Base-by-base conservation (phyloP, 1,140 invertebrate species). In the Rhyzopertha dominica region DNA sequence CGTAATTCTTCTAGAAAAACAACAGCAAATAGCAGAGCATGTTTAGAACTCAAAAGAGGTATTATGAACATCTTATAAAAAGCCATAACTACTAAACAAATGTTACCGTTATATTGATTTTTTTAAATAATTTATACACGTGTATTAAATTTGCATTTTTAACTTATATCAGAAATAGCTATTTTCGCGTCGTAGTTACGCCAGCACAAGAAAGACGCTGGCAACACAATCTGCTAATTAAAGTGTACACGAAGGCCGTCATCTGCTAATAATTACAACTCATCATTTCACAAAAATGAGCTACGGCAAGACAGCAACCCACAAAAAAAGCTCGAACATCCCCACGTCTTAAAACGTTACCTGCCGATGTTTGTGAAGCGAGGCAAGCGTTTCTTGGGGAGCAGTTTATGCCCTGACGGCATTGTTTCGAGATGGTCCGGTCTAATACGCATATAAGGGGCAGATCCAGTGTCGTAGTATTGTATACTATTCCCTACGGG, bases 331-430 rank as follows among this genome's bases (percentile, higher is more conserved):
- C 18, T 19, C 22, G 41, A 46, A 43, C 36, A 32, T 28, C 38
- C 38, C 28, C 32, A 30, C 45, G 47, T 47, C 51, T 53, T 51
- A 51, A 54, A 54, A 54, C 51, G 48, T 54, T 54, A 51, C 52
- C 52, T 54, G 51, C 40, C 22, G 13, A 43, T 53, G 51, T 53
- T 53, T 49, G 40, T 25, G 14, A 19, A 43, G 43, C 39, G 14
- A 31, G 24, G 29, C 52, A 44, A 31, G 19, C 26, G 35, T 34
- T 23, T 47, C 18, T 23, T 45, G 10, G 16, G 18, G 16, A 10
- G 13, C 4, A 35, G 24, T 38, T 18, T 43, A 32, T 45, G 23
- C 26, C 9, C 24, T 49, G 19, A 25, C 28, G 30, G 31, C 29
- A 13, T 18, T 25, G 20, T 41, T 29, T 41, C 29, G 18, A 31